phyloP scores from a whole-genome alignment of 2,888 invertebrate genomes.

The Lithophane socia region DNA sequence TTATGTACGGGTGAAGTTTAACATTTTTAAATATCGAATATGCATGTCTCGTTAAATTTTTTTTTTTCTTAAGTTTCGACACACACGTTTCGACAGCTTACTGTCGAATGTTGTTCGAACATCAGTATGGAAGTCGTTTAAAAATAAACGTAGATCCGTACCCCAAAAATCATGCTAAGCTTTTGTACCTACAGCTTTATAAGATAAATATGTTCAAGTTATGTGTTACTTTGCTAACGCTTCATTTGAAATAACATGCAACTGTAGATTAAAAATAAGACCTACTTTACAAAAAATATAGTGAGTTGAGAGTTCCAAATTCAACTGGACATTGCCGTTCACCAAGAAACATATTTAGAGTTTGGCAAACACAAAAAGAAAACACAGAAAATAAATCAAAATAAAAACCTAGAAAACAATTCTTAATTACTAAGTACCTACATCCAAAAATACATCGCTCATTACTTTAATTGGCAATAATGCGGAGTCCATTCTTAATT shows the following conservation, averaged over 20 bases:
- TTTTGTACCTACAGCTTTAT: neutral
- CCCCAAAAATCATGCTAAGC: neutral
- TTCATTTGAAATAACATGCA: too few species aligned
- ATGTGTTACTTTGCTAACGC: neutral
- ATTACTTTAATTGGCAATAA: constrained; percentile 37
- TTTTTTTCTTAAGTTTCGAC: neutral
- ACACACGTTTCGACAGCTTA: too few species aligned
- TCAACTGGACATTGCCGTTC: neutral
- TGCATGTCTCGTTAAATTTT: neutral
- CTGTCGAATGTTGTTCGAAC: neutral
- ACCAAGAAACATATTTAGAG: too few species aligned
- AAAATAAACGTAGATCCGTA: constrained; percentile 23
- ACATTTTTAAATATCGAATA: neutral
- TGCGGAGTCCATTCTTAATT: constrained; percentile 38
- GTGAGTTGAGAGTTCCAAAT: neutral
- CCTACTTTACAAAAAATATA: neutral
- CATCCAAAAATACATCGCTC: constrained; percentile 3
- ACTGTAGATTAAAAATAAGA: neutral
- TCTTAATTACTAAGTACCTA: neutral
- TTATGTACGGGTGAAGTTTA: neutral
- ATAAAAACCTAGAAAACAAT: neutral
- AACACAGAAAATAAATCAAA: neutral
- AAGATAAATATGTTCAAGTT: neutral
- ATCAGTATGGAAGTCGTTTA: neutral
- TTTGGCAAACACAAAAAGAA: neutral